Evolutionary conservation across 35 echinoderm and acorn worm species (phyloP).

Genomic region (Holothuria glaberrima): DNA sequence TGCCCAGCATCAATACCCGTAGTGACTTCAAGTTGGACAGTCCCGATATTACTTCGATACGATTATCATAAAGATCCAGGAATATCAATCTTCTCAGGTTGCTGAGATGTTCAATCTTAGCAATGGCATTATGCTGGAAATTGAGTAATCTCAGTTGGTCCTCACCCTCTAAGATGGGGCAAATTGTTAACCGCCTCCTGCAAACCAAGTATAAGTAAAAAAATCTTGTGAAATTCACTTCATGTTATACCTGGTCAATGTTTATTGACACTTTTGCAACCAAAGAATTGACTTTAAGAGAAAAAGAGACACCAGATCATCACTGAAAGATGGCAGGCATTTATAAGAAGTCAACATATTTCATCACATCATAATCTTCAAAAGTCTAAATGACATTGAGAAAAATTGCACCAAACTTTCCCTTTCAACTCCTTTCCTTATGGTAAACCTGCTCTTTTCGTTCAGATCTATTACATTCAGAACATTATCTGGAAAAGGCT

Average conservation of each 20-base stretch:
- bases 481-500: too few relatives aligned
- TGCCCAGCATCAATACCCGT: constrained; percentile 94
- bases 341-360: not conserved
- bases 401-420: too few relatives aligned
- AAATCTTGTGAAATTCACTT: not conserved
- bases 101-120: constrained; percentile 81
- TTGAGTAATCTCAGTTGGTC: constrained; percentile 89
- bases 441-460: too few relatives aligned
- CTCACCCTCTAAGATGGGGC: constrained; percentile 94
- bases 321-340: not conserved
- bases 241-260: too few relatives aligned
- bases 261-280: too few relatives aligned
- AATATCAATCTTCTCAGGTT: constrained; percentile 87
- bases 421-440: too few relatives aligned
- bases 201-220: constrained; percentile 1
- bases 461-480: too few relatives aligned
- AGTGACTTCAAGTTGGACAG: constrained; percentile 81
- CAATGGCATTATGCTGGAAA: constrained; percentile 93
- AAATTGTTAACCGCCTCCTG: constrained; percentile 90
- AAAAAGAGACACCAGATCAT: not conserved
- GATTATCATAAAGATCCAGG: constrained; percentile 98
- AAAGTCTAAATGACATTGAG: too few relatives aligned
- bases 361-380: too few relatives aligned
- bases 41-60: constrained; percentile 89
- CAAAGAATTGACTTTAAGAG: too few relatives aligned